Percentiles rank a stretch among this genome's conserved stretches.
These are phyloP conservation scores for Oscheius myriophilus DNA, from an alignment of 2,888 invertebrate species.

Conservation along the genomic window DNA sequence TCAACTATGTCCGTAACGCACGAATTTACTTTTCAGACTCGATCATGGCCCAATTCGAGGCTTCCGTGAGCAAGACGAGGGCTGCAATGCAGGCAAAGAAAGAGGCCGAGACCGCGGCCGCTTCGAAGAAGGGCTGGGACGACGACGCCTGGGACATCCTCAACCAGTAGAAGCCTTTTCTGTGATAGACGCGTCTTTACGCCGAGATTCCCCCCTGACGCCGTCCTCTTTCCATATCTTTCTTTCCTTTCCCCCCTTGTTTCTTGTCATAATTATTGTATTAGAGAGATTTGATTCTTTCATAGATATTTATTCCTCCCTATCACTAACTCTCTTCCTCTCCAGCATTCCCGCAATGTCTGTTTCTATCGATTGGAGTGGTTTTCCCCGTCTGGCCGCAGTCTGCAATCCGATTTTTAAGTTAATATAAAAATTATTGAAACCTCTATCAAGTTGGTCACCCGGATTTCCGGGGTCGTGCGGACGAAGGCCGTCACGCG, in stretches of 20 bases:
- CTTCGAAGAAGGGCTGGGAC: constrained; percentile 55
- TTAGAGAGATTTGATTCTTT: not conserved
- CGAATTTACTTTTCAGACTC: constrained; percentile 31
- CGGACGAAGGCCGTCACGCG: constrained; percentile 27
- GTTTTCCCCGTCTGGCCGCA: constrained; percentile 12
- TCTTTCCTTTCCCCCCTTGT: not conserved
- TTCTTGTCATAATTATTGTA: constrained; percentile 8
- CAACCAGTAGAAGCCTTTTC: constrained; percentile 48
- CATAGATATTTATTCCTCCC: constrained; percentile 3
- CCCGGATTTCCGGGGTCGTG: constrained; percentile 17
- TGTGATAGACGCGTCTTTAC: not conserved
- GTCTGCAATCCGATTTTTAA: constrained; percentile 4
- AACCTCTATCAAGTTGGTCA: constrained; percentile 24
- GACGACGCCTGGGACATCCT: constrained; percentile 69
- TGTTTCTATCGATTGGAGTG: constrained; percentile 26
- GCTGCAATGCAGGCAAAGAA: constrained; percentile 25
- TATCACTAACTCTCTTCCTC: constrained; percentile 5
- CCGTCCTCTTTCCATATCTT: not conserved
- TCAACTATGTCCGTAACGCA: no score
- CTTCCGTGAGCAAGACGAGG: constrained; percentile 41
- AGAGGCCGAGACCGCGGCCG: constrained; percentile 35
- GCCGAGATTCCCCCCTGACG: not conserved
- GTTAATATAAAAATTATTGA: not conserved
- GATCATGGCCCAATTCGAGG: constrained; percentile 53
- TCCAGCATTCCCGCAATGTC: constrained; percentile 26